Base-by-base conservation (phyloP, 2,797 vertebrate genomes). In the Enteromius treurensis region DNA sequence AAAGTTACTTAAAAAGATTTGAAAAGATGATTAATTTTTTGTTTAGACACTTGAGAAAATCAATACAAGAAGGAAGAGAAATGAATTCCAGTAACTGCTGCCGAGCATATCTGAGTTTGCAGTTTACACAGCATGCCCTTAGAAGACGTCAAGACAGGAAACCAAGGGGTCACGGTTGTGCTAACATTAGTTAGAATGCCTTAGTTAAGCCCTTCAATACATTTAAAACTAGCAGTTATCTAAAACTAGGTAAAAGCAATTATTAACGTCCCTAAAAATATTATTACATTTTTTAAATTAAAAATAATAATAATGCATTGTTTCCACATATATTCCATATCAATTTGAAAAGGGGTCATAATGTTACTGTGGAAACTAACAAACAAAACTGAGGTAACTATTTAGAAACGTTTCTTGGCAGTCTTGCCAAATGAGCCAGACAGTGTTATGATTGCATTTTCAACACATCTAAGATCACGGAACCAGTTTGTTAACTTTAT, bases 41-140 rank as follows among this genome's bases (percentile, higher is more conserved):
- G 87, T 91, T 90, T 86, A 88, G 84, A 88, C 85, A 85, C 42
- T 83, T 65, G 32, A 32, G 62, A 88, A 92, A 92, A 94, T 95
- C 92, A 93, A 93, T 93, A 93, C 6, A 15, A 82, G 84, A 91
- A 81, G 26, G 85, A 80, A 82, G 55, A n/a, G 26, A 84, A 84
- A 91, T 90, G 84, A 87, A 87, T 94, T 93, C 92, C 93, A 91
- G 93, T 91, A 93, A 93, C 81, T 85, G 68, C 70, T 37, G 26
- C 19, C 34, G 19, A 64, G 55, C 21, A 45, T 77, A 55, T 23
- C 73, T 58, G 73, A 76, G 51, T 76, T 23, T 58, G 51, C 23
- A 71, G 34, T 80, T 80, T 70, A 53, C n/a, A 67, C 81, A 77
- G 17, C 81, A 1, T 68, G 73, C 8, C 81, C 75, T 51, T 77